phyloP scores from a whole-genome alignment of 2,113 vertebrate genomes.

The Dasyurus viverrinus region DNA sequence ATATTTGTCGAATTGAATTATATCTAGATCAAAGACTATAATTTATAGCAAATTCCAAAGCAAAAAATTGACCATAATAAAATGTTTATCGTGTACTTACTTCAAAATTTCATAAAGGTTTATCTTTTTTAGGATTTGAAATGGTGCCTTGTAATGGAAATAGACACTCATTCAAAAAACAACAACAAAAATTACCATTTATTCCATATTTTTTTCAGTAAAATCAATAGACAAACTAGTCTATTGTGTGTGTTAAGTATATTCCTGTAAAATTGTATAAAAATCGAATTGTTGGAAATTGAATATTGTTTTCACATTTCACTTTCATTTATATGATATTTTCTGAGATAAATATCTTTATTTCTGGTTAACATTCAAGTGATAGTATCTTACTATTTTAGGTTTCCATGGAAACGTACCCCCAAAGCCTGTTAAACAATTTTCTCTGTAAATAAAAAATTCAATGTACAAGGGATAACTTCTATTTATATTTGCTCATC shows the following conservation, averaged over 20 bases:
- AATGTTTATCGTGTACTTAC: background rate
- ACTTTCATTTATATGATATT: constrained; percentile 22
- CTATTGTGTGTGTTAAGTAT: background rate
- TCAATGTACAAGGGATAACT: background rate
- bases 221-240: too few species aligned
- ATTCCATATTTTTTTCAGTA: too few species aligned
- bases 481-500: background rate
- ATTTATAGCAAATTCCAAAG: background rate
- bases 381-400: constrained; percentile 2
- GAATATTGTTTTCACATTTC: background rate
- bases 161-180: background rate
- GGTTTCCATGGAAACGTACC: background rate
- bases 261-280: background rate
- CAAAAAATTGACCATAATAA: background rate
- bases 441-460: background rate
- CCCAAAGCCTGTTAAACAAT: background rate
- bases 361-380: background rate
- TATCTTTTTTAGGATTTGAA: background rate
- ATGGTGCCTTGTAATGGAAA: background rate
- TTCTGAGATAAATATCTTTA: background rate
- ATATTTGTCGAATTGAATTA: background rate
- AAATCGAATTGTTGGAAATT: background rate
- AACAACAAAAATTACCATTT: background rate
- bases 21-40: background rate
- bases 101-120: background rate